Evolutionary conservation across 2,113 vertebrate genomes (phyloP).

Genomic region (Bombycilla garrulus): DNA sequence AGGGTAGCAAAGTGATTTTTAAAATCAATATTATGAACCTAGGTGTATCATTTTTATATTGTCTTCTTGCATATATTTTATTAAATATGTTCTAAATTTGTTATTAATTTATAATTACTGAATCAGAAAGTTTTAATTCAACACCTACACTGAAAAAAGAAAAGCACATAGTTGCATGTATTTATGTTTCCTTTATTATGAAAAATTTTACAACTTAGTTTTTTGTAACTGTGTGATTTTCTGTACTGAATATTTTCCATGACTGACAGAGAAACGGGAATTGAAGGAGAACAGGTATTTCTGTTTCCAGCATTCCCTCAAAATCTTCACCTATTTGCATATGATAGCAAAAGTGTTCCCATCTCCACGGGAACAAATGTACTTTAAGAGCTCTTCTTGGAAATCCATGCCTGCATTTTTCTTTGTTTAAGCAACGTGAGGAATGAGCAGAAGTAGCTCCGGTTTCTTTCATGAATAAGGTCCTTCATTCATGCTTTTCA

Average conservation of each 20-base stretch:
- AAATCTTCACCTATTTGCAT: neutral
- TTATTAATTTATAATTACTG: neutral
- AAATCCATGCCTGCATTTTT: neutral
- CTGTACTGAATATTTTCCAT: neutral
- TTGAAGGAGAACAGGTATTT: neutral
- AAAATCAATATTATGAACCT: neutral
- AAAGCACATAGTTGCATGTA: neutral
- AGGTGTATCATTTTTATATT: neutral
- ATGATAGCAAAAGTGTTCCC: neutral
- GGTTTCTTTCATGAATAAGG: constrained; percentile 12
- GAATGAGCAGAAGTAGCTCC: neutral
- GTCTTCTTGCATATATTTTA: neutral
- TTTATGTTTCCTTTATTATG: neutral
- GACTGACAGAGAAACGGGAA: neutral
- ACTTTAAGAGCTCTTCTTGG: neutral
- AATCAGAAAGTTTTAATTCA: neutral
- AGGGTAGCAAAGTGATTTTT: neutral
- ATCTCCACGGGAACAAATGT: neutral
- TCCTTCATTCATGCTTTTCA: constrained; percentile 5
- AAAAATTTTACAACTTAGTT: neutral
- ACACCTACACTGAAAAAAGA: neutral
- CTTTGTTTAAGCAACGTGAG: neutral
- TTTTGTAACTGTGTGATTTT: neutral
- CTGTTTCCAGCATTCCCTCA: neutral
- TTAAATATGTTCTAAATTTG: neutral